phyloP scores from a whole-genome alignment of 2,113 vertebrate genomes.

The Chelonoidis abingdonii region DNA sequence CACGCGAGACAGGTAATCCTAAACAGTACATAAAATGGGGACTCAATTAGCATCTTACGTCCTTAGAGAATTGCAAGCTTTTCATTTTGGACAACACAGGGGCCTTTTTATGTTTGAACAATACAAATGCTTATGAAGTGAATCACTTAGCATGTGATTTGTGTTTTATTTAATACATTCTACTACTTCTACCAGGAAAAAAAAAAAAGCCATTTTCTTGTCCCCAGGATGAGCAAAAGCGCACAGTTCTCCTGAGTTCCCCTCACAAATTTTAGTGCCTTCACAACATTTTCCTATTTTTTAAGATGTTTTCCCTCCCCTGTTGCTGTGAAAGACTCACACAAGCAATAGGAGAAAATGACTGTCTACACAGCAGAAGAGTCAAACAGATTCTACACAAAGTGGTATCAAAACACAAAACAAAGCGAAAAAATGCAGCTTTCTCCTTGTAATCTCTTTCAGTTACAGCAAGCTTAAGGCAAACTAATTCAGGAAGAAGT shows the following conservation, averaged over 20 bases:
- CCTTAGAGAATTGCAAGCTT: background rate
- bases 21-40: background rate
- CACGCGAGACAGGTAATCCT: background rate
- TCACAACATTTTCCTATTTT: background rate
- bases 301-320: background rate
- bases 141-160: background rate
- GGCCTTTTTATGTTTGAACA: background rate
- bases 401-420: conserved; percentile 11
- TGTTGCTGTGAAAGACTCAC: background rate
- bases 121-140: background rate
- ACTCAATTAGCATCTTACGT: background rate
- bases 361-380: background rate
- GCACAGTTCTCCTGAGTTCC: background rate
- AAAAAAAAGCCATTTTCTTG: background rate
- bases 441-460: background rate
- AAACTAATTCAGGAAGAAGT: background rate
- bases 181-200: background rate
- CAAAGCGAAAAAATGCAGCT: background rate
- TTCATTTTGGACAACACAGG: background rate
- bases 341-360: background rate
- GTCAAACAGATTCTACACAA: background rate
- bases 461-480: background rate
- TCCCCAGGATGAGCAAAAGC: background rate
- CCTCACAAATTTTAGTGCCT: background rate
- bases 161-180: background rate